Evolutionary conservation across 2,797 vertebrate genomes (phyloP), one percentile per base, ranked within the genome.

Genomic region (Varecia variegata): DNA sequence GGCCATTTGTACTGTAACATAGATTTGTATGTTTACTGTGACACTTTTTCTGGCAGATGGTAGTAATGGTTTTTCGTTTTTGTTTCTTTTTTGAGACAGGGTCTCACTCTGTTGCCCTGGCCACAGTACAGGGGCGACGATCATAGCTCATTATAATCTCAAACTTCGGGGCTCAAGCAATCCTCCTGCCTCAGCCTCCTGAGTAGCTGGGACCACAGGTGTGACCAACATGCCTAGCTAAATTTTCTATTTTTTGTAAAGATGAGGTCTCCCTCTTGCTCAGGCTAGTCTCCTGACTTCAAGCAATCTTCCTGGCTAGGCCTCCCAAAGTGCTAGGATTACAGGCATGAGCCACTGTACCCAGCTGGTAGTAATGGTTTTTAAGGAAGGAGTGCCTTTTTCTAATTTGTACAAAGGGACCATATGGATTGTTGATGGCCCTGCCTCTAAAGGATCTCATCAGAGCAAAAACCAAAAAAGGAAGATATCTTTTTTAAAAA

Each of bases 11-110:
- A 92, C 50, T 79, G 4, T 84, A 95, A 94, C 21, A 81, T 4
- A 62, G 21, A 95, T 70, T 30, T 83, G 23, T 74, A 90, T 56
- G 56, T 65, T 90, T 84, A 65, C 54, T 65, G 62, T 32, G n/a
- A 30, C 17, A 52, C 14, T 82, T 91, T 85, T 80, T 74, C 87
- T 95, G 88, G 60, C 13, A 92, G 47, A 77, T 18, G 3, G 62
- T 54, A 88, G 13, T n/a, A 80, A 95, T 93, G n/a, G 23, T 80
- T 88, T 97, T 65, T 73, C n/a, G 62, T n/a, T 65, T 58, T 58
- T 58, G 10, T 58, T 58, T 58, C 21, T 25, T 56, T 56, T 56
- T 65, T 32, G 15, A n/a, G 62, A 65, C 14, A 65, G 62, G 32
- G 62, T n/a, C 62, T 65, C 32, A 65, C 62, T 65, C 15, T 35